Conservation (phyloP, 1,140 invertebrate genomes). For the Aphis craccivora region DNA sequence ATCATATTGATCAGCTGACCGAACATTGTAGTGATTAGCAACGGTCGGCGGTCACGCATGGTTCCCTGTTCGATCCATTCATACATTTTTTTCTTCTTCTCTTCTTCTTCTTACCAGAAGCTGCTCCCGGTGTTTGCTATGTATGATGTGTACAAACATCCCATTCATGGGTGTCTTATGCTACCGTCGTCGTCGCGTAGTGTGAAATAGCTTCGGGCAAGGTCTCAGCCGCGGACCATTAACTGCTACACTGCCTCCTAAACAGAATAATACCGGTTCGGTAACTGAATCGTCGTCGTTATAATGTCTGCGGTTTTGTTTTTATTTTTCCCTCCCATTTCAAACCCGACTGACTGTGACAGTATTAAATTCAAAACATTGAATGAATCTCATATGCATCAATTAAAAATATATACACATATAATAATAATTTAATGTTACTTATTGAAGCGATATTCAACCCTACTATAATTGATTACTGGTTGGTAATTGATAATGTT, state of each 20-base stretch:
- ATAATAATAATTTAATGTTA: not conserved
- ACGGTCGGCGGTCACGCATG: slow-evolving; percentile 55
- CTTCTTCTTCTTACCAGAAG: slow-evolving; percentile 5
- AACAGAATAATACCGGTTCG: slow-evolving; percentile 45
- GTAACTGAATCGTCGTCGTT: slow-evolving; percentile 40
- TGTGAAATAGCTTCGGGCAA: slow-evolving; percentile 50
- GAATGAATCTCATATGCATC: not conserved
- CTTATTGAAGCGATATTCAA: not conserved
- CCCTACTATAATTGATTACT: not conserved
- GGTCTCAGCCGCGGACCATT: slow-evolving; percentile 47
- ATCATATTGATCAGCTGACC: slow-evolving; percentile 55
- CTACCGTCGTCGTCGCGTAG: slow-evolving; percentile 29
- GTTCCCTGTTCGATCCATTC: slow-evolving; percentile 54
- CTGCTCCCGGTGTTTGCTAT: slow-evolving; percentile 27
- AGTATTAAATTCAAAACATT: not conserved
- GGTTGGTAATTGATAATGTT: not conserved
- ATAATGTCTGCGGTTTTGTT: slow-evolving; percentile 31
- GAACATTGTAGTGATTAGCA: slow-evolving; percentile 52
- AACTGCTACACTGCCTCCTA: slow-evolving; percentile 45
- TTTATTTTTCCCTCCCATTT: not conserved
- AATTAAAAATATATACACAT: not conserved
- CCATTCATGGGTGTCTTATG: slow-evolving; percentile 53
- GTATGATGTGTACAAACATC: slow-evolving; percentile 31
- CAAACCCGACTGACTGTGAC: not conserved
- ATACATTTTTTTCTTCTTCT: slow-evolving; percentile 30